These are phyloP conservation scores for Chloroclystis v-ata DNA, from an alignment of 2,888 invertebrate species.

Conservation along the genomic window DNA sequence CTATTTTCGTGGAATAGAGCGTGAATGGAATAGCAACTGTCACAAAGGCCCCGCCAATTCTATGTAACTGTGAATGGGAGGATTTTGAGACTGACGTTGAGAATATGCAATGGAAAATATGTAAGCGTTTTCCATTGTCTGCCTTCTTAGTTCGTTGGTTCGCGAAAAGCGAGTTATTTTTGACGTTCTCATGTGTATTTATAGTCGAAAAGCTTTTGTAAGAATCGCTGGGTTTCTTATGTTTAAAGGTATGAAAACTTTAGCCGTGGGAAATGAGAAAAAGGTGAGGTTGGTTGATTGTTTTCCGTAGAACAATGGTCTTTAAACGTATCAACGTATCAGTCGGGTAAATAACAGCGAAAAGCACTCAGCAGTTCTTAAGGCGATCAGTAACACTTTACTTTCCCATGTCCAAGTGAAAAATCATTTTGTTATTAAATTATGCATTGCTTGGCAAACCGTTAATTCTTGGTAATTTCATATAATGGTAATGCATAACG, in stretches of 20 bases:
- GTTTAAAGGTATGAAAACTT: too few species aligned
- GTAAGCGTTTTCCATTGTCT: conserved; percentile 13
- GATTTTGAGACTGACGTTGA: conserved; percentile 26
- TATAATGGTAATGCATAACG: too few species aligned
- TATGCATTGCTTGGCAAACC: too few species aligned
- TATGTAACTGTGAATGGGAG: conserved; percentile 32
- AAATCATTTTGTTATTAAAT: too few species aligned
- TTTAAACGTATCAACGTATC: conserved; percentile 8
- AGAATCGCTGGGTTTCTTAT: background rate
- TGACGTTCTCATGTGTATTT: background rate
- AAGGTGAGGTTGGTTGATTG: background rate
- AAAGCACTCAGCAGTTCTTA: conserved; percentile 7
- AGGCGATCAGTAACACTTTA: background rate
- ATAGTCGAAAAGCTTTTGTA: background rate
- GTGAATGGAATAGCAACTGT: conserved; percentile 43
- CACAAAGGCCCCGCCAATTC: conserved; percentile 40
- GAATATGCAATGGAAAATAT: conserved; percentile 17
- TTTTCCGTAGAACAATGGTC: conserved; percentile 9
- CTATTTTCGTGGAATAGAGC: conserved; percentile 33
- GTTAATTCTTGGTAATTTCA: too few species aligned
- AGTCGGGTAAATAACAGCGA: conserved; percentile 10
- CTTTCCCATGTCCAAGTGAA: background rate
- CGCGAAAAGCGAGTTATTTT: conserved; percentile 4
- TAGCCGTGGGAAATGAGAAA: background rate
- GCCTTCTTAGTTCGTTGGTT: background rate